Base-by-base conservation (phyloP, 2,797 vertebrate species). In the Pagetopsis macropterus region DNA sequence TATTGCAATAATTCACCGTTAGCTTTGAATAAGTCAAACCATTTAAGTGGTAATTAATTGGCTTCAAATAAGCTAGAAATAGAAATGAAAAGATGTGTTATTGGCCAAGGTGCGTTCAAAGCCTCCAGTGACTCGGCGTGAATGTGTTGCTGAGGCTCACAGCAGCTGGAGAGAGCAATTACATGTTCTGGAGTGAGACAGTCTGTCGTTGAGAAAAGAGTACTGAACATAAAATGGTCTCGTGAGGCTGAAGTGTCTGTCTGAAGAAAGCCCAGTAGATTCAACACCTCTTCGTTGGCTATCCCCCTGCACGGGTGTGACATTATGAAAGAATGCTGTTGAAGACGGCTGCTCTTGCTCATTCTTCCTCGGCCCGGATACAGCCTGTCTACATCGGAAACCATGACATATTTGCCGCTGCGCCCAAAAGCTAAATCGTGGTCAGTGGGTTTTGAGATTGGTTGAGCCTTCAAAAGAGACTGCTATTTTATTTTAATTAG, bases 211-310 rank as follows among this genome's bases (percentile, higher is more conserved):
- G 68, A 65, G 76, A 81, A 78, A 75, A 80, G 64, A 63, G 58
- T 66, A 48, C 57, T 44, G 40, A 70, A 78, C 73, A 78, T 64
- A 73, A 72, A 74, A 69, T 66, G 40, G 76, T 66, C 75, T 78
- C 73, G 15, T 15, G 81, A 68, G 81, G 60, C 55, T 58, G 27
- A 27, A 27, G 27, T 27, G 27, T 65, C 66, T 37, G 65, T 50
- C 59, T 79, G 59, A 62, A 48, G 50, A 57, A 23, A 33, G 41
- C 65, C 27, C 62, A 67, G 55, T 27, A 40, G 59, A 56, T 56
- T 71, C 78, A 61, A 74, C 83, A 81, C 67, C 10, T 64, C 59
- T 49, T 49, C 61, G 67, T 79, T 70, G 67, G 78, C 75, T 83
- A 27, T 83, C 58, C 60, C 46, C 49, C 54, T 62, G 33, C 54